Evolutionary conservation across 2,113 vertebrate genomes (phyloP).

Genomic region (Malurus cyaneus): DNA sequence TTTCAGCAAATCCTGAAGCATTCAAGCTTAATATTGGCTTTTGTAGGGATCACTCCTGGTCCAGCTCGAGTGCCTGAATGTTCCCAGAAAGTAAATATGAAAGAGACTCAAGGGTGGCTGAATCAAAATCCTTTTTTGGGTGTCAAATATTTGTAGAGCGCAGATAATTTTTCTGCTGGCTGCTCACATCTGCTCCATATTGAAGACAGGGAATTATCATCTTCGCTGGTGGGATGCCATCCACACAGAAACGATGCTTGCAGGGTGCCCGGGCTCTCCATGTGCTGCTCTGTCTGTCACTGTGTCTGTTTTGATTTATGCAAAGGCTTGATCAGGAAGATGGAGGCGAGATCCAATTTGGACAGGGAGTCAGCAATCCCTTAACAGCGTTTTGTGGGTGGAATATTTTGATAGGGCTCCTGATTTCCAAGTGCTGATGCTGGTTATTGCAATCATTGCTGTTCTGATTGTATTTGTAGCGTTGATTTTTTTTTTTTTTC

Average conservation of each 20-base stretch:
- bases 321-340: constrained; percentile 42
- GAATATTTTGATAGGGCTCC: constrained; percentile 47
- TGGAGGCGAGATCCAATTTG: constrained; percentile 44
- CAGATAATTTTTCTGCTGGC: not conserved
- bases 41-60: constrained; percentile 13
- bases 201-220: not conserved
- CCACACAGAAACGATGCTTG: not conserved
- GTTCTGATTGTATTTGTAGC: not conserved
- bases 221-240: constrained; percentile 13
- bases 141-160: constrained; percentile 38
- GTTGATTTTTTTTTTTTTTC: not conserved
- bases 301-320: constrained; percentile 45
- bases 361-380: constrained; percentile 37
- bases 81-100: constrained; percentile 40
- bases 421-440: constrained; percentile 7
- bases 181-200: constrained; percentile 27
- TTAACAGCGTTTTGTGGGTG: constrained; percentile 38
- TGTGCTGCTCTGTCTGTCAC: constrained; percentile 49
- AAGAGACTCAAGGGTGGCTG: constrained; percentile 16
- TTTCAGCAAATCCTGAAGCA: constrained; percentile 49
- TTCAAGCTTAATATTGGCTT: constrained; percentile 52
- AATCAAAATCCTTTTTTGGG: constrained; percentile 34
- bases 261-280: constrained; percentile 9
- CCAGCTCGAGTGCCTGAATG: not conserved
- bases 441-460: constrained; percentile 12